Conservation (phyloP, 2,113 vertebrate species). For the Anarhynchus alexandrinus region DNA sequence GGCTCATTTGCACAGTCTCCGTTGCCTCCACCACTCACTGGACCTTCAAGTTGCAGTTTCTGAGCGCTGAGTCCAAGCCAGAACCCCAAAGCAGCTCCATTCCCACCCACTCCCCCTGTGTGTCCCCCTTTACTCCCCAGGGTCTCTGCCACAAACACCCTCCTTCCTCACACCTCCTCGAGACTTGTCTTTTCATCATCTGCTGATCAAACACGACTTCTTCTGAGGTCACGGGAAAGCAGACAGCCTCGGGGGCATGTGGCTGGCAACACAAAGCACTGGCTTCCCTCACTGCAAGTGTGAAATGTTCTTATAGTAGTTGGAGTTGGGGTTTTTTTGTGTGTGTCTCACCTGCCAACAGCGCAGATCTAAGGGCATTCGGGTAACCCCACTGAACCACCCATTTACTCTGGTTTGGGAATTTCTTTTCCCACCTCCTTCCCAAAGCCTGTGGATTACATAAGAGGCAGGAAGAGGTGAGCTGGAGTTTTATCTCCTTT, state of each 20-base stretch:
- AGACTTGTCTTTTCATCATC: slow-evolving; percentile 36
- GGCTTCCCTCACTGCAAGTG: not conserved
- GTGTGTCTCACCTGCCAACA: slow-evolving; percentile 1
- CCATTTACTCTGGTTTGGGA: not conserved
- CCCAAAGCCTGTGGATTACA: slow-evolving; percentile 26
- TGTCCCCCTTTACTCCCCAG: not conserved
- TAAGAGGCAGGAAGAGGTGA: slow-evolving; percentile 17
- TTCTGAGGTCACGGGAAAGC: slow-evolving; percentile 15
- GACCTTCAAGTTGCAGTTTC: not conserved
- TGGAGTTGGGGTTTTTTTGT: not conserved
- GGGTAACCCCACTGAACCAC: not conserved
- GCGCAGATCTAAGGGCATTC: not conserved
- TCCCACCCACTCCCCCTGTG: too few relatives aligned
- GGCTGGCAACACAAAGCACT: slow-evolving; percentile 8
- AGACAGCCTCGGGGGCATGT: not conserved
- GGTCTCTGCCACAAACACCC: not conserved
- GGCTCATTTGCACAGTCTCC: accelerated
- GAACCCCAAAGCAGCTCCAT: not conserved
- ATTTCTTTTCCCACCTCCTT: not conserved
- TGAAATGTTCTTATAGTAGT: not conserved
- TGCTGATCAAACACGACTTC: slow-evolving; percentile 42
- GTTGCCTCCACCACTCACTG: not conserved
- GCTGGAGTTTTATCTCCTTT: slow-evolving; percentile 58
- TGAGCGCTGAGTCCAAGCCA: not conserved
- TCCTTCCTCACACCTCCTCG: accelerated